phyloP scores from a whole-genome alignment of 2,888 invertebrate species.

The Pediacus dermestoides region DNA sequence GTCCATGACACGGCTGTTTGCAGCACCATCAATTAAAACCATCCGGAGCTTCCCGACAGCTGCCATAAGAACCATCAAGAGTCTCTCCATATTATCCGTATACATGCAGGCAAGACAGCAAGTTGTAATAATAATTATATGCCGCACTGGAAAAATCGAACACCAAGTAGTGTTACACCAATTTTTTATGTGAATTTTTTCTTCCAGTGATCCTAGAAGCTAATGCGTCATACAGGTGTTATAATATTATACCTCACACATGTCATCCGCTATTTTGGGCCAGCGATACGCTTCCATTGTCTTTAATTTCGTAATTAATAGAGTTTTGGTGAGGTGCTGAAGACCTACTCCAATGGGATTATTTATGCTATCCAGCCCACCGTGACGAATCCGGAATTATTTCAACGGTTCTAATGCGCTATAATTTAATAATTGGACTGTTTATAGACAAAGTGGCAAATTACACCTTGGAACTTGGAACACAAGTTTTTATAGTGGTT shows the following conservation, averaged over 20 bases:
- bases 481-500: too few species aligned
- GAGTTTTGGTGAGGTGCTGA: slow-evolving; percentile 37
- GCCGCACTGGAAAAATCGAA: too few species aligned
- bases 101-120: too few species aligned
- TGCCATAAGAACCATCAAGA: slow-evolving; percentile 27
- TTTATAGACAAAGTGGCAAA: slow-evolving; percentile 7
- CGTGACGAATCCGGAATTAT: slow-evolving; percentile 17
- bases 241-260: slow-evolving; percentile 33
- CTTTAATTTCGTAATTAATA: slow-evolving; percentile 44
- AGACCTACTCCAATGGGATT: slow-evolving; percentile 23
- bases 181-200: too few species aligned
- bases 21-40: slow-evolving; percentile 47
- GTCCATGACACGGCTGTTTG: slow-evolving; percentile 46
- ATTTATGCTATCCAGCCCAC: slow-evolving; percentile 20
- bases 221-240: slow-evolving; percentile 21
- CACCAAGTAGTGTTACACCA: too few species aligned
- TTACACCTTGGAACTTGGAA: too few species aligned
- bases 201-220: too few species aligned
- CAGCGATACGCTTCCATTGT: slow-evolving; percentile 38
- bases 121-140: too few species aligned
- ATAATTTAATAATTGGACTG: slow-evolving; percentile 5
- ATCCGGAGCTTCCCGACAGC: slow-evolving; percentile 40
- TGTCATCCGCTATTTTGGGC: slow-evolving; percentile 36
- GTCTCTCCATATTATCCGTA: too few species aligned
- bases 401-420: slow-evolving; percentile 8